These are phyloP conservation scores for Hypolimnas misippus DNA, from an alignment of 2,888 invertebrate genomes.

Conservation along the genomic window DNA sequence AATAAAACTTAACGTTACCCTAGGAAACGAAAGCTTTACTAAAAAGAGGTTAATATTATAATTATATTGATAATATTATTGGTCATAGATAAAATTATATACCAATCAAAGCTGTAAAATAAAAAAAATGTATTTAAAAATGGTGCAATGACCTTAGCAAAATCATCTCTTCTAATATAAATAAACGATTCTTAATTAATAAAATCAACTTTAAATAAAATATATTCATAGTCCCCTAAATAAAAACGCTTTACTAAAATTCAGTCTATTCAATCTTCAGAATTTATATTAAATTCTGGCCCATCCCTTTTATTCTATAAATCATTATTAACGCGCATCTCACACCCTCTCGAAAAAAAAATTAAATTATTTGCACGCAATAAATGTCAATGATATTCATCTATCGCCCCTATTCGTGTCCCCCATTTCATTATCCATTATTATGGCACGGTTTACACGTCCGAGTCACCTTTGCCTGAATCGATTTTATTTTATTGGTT, in stretches of 20 bases:
- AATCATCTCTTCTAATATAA: no score
- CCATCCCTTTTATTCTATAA: slow-evolving; percentile 18
- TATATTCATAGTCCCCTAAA: no score
- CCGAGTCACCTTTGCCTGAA: not conserved
- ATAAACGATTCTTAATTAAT: no score
- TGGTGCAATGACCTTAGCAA: no score
- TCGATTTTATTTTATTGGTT: not conserved
- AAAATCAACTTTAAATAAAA: no score
- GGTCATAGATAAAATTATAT: no score
- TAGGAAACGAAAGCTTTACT: no score
- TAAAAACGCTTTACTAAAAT: not conserved
- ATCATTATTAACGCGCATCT: slow-evolving; percentile 26
- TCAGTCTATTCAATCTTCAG: not conserved
- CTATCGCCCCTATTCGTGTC: slow-evolving; percentile 40
- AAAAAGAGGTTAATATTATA: no score
- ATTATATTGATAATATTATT: no score
- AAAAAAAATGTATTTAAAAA: no score
- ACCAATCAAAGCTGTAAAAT: no score
- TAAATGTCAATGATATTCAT: slow-evolving; percentile 47
- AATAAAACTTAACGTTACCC: no score
- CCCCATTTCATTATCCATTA: slow-evolving; percentile 34
- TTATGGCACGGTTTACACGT: not conserved
- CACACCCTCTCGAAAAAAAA: slow-evolving; percentile 29
- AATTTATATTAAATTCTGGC: slow-evolving; percentile 16
- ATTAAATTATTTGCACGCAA: slow-evolving; percentile 44